Conservation (phyloP, 2,888 invertebrate species). For the Julus scanicus region DNA sequence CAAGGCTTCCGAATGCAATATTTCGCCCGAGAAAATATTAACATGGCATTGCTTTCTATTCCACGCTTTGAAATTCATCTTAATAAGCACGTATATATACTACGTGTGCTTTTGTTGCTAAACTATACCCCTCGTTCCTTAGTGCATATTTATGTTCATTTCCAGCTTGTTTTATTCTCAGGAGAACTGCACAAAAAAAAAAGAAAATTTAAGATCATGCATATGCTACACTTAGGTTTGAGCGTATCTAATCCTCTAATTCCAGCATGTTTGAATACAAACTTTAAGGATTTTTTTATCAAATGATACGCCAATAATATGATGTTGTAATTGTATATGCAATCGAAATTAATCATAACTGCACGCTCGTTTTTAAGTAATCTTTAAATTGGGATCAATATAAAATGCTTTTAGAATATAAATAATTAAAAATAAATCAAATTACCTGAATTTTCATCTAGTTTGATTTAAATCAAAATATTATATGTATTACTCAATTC, state of each 20-base stretch:
- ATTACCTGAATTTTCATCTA: too few relatives aligned
- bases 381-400: not conserved
- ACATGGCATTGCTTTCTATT: not conserved
- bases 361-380: not conserved
- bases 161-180: constrained; percentile 33
- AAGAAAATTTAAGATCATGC: not conserved
- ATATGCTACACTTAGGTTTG: not conserved
- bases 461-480: not conserved
- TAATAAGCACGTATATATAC: not conserved
- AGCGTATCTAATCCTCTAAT: not conserved
- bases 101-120: constrained; percentile 12
- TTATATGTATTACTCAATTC: not conserved
- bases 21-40: not conserved
- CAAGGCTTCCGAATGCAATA: not conserved
- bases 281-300: constrained; percentile 13
- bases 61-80: constrained; percentile 26
- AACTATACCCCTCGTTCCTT: constrained; percentile 19
- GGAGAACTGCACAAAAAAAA: constrained; percentile 33
- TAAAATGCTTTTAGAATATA: not conserved
- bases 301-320: not conserved
- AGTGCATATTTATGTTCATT: constrained; percentile 33
- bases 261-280: constrained; percentile 33
- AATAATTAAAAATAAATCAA: not conserved
- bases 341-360: not conserved
- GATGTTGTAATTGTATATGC: not conserved